Base-by-base conservation (phyloP, 2,888 invertebrate species). In the Brachypalpus laphriformis region DNA sequence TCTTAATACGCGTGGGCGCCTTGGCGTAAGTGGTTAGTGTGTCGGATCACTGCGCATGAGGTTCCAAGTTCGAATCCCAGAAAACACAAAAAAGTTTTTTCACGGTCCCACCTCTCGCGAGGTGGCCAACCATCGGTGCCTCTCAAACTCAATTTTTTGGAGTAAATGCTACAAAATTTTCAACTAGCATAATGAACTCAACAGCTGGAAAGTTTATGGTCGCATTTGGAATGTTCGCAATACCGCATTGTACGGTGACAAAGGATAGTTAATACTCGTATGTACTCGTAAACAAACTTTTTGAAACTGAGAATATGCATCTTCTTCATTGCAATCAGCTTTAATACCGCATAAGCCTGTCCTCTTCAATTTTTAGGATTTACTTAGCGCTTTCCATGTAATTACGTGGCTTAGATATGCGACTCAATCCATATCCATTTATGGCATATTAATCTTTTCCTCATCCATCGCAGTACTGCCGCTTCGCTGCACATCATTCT, bases 201-300 rank as follows among this genome's bases (percentile, higher is more conserved):
- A 54, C 74, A 56, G n/a, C 42, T 45, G 51, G 42, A 74, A 63
- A 56, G 54, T 56, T 45, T 54, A 40, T 25, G 8, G 9, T 28
- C 11, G 25, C 61, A 25, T 61, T 61, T 11, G 16, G 45, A 65
- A 49, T 65, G 34, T 37, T 65, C n/a, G 31, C 18, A 34, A 40
- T 54, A 22, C 66, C 54, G 28, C 54, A 54, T 68, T 68, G 68
- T 68, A n/a, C 3, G 25, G 16, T 22, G 37, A 63, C 51, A 63
- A 63, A 74, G 40, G 63, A 63, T 74, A 63, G 54, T 54, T 14
- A 54, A 72, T 63, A n/a, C n/a, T n/a, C n/a, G n/a, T n/a, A n/a
- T n/a, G n/a, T n/a, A n/a, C n/a, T n/a, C n/a, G n/a, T n/a, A n/a
- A n/a, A n/a, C n/a, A n/a, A n/a, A n/a, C n/a, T n/a, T n/a, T n/a